These are phyloP conservation scores for Polyodon spathula DNA, from an alignment of 2,113 vertebrate species.

Conservation along the genomic window DNA sequence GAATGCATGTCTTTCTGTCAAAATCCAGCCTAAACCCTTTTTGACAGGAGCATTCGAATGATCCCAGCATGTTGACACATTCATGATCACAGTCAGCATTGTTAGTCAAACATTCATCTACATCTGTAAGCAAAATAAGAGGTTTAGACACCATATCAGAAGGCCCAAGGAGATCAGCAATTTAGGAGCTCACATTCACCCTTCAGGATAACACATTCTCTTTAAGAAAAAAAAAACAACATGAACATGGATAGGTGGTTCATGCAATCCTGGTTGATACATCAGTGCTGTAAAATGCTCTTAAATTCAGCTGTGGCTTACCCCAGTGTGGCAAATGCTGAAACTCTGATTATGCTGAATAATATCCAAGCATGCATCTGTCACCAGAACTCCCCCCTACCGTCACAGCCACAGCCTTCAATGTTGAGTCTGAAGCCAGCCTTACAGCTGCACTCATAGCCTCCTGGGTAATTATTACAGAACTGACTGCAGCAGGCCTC, in stretches of 20 bases:
- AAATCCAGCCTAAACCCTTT: conserved; percentile 57
- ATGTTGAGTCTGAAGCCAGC: conserved; percentile 49
- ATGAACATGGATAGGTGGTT: too few relatives aligned
- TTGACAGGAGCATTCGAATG: conserved; percentile 61
- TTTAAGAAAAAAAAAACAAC: too few relatives aligned
- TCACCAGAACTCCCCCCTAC: conserved; percentile 39
- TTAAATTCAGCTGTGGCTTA: too few relatives aligned
- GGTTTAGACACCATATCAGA: neutral
- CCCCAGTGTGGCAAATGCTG: too few relatives aligned
- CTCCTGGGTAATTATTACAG: conserved; percentile 66
- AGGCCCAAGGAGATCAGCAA: too few relatives aligned
- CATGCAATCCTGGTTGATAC: too few relatives aligned
- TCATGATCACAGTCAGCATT: conserved; percentile 62
- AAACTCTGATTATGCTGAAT: too few relatives aligned
- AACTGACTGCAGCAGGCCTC: conserved; percentile 72
- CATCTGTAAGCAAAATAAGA: conserved; percentile 42
- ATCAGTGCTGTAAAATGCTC: too few relatives aligned
- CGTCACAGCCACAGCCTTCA: conserved; percentile 66
- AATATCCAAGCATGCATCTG: neutral
- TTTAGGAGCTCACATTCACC: too few relatives aligned
- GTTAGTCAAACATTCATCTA: conserved; percentile 62
- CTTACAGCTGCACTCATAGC: conserved; percentile 66
- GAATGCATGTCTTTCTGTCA: conserved; percentile 58
- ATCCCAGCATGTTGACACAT: conserved; percentile 66
- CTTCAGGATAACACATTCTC: too few relatives aligned